Evolutionary conservation across 2,888 invertebrate genomes (phyloP).

Genomic region (Stegana nigrithorax): DNA sequence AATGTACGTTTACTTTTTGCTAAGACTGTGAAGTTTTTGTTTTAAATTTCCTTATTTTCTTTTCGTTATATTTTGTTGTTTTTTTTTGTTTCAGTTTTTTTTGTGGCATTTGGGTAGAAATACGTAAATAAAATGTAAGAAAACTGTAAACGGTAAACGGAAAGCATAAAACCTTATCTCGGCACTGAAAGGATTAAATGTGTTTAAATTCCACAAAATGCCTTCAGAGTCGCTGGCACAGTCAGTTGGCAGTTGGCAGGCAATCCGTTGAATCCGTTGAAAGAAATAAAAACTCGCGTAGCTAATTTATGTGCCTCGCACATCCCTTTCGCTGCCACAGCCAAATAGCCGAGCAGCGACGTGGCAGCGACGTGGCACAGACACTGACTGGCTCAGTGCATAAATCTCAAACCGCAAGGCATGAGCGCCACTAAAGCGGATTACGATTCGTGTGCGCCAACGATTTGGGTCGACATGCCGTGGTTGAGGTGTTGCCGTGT

Average conservation of each 20-base stretch:
- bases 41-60: too few species aligned
- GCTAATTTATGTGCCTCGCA: conserved; percentile 51
- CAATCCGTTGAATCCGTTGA: neutral
- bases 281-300: conserved; percentile 44
- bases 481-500: conserved; percentile 25
- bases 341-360: too few species aligned
- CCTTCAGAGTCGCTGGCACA: neutral
- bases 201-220: conserved; percentile 45
- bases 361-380: conserved; percentile 26
- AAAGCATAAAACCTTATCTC: conserved; percentile 43
- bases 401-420: conserved; percentile 57
- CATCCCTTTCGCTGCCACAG: conserved; percentile 53
- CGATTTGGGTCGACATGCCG: conserved; percentile 57
- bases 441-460: conserved; percentile 55
- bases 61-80: too few species aligned
- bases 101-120: neutral
- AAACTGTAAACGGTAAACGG: too few species aligned
- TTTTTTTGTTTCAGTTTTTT: neutral
- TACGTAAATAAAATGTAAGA: conserved; percentile 21
- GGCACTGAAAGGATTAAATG: conserved; percentile 53
- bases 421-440: conserved; percentile 51
- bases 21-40: too few species aligned
- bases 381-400: conserved; percentile 53
- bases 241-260: conserved; percentile 7
- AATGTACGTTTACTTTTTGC: too few species aligned